Conservation (phyloP, 2,797 vertebrate genomes). For the Steatocranus sp. region DNA sequence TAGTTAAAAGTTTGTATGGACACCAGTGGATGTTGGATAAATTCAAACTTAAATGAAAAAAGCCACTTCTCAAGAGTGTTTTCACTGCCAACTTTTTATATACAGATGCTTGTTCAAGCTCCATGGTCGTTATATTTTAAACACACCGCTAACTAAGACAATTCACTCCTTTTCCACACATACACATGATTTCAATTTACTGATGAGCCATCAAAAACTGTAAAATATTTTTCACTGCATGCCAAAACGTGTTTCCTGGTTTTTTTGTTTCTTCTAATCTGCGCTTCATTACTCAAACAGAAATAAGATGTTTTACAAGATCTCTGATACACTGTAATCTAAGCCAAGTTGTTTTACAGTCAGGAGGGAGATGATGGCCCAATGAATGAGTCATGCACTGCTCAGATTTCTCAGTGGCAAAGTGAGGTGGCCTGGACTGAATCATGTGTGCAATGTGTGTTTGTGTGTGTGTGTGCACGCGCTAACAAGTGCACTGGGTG, state of each 20-base stretch:
- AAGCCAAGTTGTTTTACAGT: slow-evolving; percentile 59
- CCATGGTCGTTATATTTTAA: background rate
- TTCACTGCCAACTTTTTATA: background rate
- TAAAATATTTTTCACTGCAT: background rate
- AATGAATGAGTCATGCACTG: slow-evolving; percentile 52
- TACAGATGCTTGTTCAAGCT: background rate
- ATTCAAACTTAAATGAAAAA: background rate
- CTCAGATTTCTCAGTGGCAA: slow-evolving; percentile 30
- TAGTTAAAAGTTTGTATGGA: background rate
- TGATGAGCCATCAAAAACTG: background rate
- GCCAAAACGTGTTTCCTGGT: background rate
- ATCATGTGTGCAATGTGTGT: slow-evolving; percentile 2
- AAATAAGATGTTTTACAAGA: slow-evolving; percentile 52
- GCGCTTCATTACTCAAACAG: slow-evolving; percentile 45
- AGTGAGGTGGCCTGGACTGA: slow-evolving; percentile 20
- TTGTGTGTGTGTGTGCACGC: background rate
- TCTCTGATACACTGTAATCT: slow-evolving; percentile 23
- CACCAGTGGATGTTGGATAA: background rate
- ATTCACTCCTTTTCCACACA: background rate
- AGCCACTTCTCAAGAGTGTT: background rate
- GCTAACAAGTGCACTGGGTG: background rate
- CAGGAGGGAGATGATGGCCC: slow-evolving; percentile 36
- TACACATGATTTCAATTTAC: background rate
- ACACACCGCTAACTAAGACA: background rate
- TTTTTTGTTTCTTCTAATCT: slow-evolving; percentile 19